Evolutionary conservation across 2,888 invertebrate species (phyloP).

Genomic region (Eurytoma californica): DNA sequence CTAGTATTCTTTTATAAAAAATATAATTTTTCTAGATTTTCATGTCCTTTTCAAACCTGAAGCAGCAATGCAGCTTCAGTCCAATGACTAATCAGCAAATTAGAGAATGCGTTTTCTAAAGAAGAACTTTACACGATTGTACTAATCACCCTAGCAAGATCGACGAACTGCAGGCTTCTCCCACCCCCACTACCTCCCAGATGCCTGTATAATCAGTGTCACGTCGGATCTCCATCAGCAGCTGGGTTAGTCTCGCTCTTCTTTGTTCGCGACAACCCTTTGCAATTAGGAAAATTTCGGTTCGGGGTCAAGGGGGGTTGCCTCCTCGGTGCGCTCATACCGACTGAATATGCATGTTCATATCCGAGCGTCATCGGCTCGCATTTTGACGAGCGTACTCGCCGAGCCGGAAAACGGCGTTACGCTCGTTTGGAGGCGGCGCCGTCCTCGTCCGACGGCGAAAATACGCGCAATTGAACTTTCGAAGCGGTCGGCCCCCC

Average conservation of each 20-base stretch:
- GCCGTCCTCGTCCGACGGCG: slow-evolving; percentile 37
- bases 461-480: slow-evolving; percentile 75
- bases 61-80: too few species aligned
- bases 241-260: not conserved
- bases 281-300: slow-evolving; percentile 27
- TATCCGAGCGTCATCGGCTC: slow-evolving; percentile 1
- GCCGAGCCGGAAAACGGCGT: slow-evolving; percentile 57
- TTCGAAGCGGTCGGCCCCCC: slow-evolving; percentile 62
- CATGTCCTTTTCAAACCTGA: too few species aligned
- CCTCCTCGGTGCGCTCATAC: slow-evolving; percentile 1
- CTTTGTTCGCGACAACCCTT: slow-evolving; percentile 8
- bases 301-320: not conserved
- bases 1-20: too few species aligned
- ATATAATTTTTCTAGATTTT: too few species aligned
- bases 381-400: not conserved
- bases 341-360: slow-evolving; percentile 50
- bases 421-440: slow-evolving; percentile 35
- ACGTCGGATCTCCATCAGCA: not conserved
- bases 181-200: not conserved
- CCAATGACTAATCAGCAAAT: too few species aligned
- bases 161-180: not conserved
- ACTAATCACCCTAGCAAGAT: too few species aligned
- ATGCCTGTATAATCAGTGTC: not conserved
- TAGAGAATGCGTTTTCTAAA: too few species aligned
- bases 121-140: too few species aligned